Base-by-base conservation (phyloP, 2,888 invertebrate genomes). In the Ornithoptera priamus region DNA sequence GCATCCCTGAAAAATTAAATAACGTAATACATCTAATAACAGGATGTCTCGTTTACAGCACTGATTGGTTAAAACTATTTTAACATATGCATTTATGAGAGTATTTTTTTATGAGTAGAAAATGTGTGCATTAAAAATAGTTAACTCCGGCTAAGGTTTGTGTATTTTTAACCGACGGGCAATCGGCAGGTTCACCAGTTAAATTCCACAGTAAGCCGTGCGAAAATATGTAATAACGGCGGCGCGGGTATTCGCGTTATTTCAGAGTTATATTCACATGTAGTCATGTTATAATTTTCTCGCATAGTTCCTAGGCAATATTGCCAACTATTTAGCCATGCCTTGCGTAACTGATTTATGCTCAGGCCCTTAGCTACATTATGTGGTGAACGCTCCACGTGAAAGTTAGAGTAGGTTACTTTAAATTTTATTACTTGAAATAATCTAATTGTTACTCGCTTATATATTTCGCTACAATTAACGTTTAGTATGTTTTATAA, bases 251-350 rank as follows among this genome's bases (percentile, higher is more conserved):
- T 76, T 74, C 78, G 72, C 79, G 80, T 79, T 84, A 82, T 82
- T 80, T 78, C 80, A 80, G 76, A 82, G 76, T 71, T 78, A 77
- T 77, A 82, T 71, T 75, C 78, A 74, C 77, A 76, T 80, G 79
- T 80, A 80, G 75, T 66, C 76, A 73, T 76, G 80, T 79, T 81
- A 83, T 85, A 81, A 85, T 85, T 82, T 81, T 76, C 78, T 79
- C 80, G 78, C 85, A 86, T 85, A 86, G 85, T 85, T 85, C 67
- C 74, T 67, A 62, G 66, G 77, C 81, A 82, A 80, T 81, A 80
- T 81, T 77, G 83, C 80, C 76, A 87, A 86, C 86, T 85, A 87
- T 87, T 85, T 84, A 84, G 56, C 59, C 60, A 50, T 67, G 56
- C 22, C 62, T 67, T 70, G 60, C 60, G 39, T 63, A 56, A 63